Percentiles rank a stretch among this genome's conserved stretches.
These are phyloP conservation scores for Ferrisia virgata DNA, from an alignment of 2,888 invertebrate genomes.

Conservation along the genomic window DNA sequence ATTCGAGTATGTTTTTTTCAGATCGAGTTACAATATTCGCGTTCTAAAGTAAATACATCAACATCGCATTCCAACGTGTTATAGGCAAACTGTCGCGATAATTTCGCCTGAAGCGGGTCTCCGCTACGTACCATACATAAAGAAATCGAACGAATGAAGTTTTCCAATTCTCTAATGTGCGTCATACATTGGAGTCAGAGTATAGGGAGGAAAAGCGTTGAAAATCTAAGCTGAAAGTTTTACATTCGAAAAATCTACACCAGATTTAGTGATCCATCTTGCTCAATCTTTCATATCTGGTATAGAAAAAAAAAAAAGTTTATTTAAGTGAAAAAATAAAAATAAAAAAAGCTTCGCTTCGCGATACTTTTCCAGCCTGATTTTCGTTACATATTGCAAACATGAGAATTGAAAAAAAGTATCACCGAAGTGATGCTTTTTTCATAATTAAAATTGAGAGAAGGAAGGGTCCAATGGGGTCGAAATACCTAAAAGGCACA, in stretches of 20 bases:
- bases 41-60: neutral
- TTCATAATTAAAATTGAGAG: no score
- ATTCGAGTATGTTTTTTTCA: neutral
- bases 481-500: no score
- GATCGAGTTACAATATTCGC: neutral
- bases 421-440: no score
- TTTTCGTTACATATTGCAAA: no score
- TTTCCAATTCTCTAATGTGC: slow-evolving; percentile 27
- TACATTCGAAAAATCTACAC: neutral
- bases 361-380: no score
- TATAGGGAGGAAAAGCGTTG: neutral
- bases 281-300: slow-evolving; percentile 14
- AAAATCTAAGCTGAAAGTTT: neutral
- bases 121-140: neutral
- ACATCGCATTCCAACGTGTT: neutral
- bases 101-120: neutral
- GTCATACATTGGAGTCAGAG: no score
- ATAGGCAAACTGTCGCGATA: neutral
- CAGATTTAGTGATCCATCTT: slow-evolving; percentile 12
- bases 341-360: neutral
- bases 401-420: no score
- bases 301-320: neutral
- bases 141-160: slow-evolving; percentile 6
- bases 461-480: no score
- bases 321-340: neutral